Percentiles rank a stretch among this genome's conserved stretches.
These are phyloP conservation scores for Dendrocopos noguchii DNA, from an alignment of 2,113 vertebrate species.

Conservation along the genomic window DNA sequence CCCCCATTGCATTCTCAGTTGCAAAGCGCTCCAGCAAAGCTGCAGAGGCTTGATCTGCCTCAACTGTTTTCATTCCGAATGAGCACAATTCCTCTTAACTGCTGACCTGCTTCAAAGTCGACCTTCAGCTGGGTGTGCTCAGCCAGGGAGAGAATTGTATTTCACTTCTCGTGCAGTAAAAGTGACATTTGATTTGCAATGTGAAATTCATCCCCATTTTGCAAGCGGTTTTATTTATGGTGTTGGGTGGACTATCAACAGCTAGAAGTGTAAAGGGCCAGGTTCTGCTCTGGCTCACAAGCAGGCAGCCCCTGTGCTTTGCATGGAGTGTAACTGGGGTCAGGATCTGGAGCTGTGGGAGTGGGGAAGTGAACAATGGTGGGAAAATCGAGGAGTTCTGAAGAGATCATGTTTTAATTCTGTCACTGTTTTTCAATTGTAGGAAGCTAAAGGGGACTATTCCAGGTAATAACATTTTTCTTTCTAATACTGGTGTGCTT, in stretches of 20 bases:
- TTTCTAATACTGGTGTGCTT: constrained; percentile 51
- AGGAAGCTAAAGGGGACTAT: constrained; percentile 96
- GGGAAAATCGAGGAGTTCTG: constrained; percentile 48
- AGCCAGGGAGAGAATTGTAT: not conserved
- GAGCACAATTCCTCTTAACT: not conserved
- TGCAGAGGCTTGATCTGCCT: not conserved
- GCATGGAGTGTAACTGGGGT: not conserved
- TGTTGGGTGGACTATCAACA: not conserved
- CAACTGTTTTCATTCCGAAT: not conserved
- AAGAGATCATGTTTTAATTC: constrained; percentile 55
- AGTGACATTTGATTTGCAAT: not conserved
- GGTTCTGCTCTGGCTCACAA: not conserved
- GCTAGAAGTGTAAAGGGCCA: not conserved
- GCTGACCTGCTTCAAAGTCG: not conserved
- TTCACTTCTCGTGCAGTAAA: not conserved
- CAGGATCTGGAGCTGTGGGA: constrained; percentile 39
- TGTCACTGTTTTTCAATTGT: constrained; percentile 72
- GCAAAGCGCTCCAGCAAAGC: not conserved
- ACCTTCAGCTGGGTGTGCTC: not conserved
- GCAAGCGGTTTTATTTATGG: not conserved
- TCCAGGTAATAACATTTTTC: constrained; percentile 86
- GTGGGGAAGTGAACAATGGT: constrained; percentile 62
- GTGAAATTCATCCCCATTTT: not conserved
- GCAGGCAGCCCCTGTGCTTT: not conserved
- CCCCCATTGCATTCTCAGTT: not conserved